Percentiles rank a stretch among this genome's conserved stretches.
These are phyloP conservation scores for Atta texana DNA, from an alignment of 1,140 invertebrate genomes.

Conservation along the genomic window DNA sequence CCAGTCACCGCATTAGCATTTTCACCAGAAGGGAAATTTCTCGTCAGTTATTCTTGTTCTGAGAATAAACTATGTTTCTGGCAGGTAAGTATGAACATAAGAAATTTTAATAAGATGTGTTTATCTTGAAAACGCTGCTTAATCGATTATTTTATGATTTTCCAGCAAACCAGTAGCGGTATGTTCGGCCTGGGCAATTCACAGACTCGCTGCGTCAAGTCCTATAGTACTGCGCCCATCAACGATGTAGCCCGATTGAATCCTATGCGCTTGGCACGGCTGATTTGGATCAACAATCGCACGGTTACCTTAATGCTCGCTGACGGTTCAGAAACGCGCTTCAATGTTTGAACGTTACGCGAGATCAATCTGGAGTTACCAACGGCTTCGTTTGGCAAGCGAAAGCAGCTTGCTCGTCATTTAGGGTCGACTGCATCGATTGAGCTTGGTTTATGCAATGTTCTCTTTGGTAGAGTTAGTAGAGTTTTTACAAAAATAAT, in stretches of 20 bases:
- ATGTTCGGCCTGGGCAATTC: constrained; percentile 97
- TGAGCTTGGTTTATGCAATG: constrained; percentile 27
- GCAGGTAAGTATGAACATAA: constrained; percentile 91
- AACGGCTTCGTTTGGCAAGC: constrained; percentile 37
- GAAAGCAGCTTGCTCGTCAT: constrained; percentile 7
- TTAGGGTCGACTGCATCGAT: constrained; percentile 2
- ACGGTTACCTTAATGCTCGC: constrained; percentile 97
- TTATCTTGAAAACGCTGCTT: constrained; percentile 34
- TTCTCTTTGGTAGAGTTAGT: background rate
- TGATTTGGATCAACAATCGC: constrained; percentile 97
- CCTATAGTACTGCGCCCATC: constrained; percentile 96
- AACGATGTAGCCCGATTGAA: constrained; percentile 94
- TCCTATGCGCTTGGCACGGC: constrained; percentile 94
- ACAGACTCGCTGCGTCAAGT: constrained; percentile 96
- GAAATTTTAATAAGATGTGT: background rate
- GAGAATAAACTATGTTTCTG: constrained; percentile 99
- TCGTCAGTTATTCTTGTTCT: constrained; percentile 97
- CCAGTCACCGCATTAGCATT: constrained; percentile 97
- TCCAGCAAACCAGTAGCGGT: constrained; percentile 90
- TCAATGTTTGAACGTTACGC: constrained; percentile 90
- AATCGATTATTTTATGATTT: constrained; percentile 48
- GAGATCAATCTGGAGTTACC: background rate
- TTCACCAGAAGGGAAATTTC: constrained; percentile 98
- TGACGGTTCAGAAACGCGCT: constrained; percentile 96
- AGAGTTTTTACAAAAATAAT: constrained; percentile 25